A percentile compares a stretch with the other conserved stretches of the same genome.
phyloP scores from a whole-genome alignment of 2,888 invertebrate species.

The Caprella mutica region DNA sequence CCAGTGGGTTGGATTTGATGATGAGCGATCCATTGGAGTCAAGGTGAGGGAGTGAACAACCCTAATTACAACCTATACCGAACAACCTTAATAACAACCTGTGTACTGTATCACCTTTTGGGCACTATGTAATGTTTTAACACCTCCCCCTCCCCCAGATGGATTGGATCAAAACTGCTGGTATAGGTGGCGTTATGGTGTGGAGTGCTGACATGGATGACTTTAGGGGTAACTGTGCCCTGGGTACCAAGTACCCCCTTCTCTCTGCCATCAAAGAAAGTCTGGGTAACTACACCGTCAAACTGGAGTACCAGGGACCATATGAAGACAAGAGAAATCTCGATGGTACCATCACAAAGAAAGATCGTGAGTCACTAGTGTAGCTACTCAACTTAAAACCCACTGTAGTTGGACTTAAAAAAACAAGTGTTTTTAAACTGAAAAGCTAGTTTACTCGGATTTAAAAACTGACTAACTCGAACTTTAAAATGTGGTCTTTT shows the following conservation, averaged over 20 bases:
- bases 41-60: no score
- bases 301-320: conserved; percentile 71
- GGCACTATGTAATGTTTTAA: background rate
- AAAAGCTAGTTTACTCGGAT: no score
- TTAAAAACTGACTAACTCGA: no score
- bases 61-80: no score
- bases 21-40: conserved; percentile 77
- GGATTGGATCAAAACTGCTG: conserved; percentile 86
- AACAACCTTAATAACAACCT: no score
- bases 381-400: no score
- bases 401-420: no score
- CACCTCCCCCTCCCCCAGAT: conserved; percentile 49
- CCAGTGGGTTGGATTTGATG: conserved; percentile 92
- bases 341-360: conserved; percentile 69
- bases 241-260: conserved; percentile 70
- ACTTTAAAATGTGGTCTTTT: no score
- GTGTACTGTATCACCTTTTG: background rate
- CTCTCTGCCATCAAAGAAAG: conserved; percentile 77
- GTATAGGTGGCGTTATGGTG: conserved; percentile 90
- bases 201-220: conserved; percentile 97
- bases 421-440: no score
- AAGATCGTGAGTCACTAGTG: conserved; percentile 72
- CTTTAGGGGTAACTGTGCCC: conserved; percentile 74
- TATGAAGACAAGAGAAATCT: conserved; percentile 58
- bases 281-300: conserved; percentile 66